Base-by-base conservation (phyloP, 1,140 invertebrate species). In the Bombus breviceps region DNA sequence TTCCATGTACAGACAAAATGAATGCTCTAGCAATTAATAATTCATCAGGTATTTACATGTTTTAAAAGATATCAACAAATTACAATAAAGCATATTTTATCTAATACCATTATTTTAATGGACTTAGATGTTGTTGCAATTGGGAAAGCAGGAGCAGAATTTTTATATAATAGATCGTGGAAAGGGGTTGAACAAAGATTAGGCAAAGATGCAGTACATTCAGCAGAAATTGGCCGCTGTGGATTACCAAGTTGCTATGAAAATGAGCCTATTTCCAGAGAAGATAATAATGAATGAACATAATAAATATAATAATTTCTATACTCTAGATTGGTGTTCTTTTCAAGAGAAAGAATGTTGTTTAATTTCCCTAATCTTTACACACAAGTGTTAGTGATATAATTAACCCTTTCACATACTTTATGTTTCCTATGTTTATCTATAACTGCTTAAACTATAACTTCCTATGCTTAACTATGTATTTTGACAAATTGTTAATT, bases 131-230 rank as follows among this genome's bases (percentile, higher is more conserved):
- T 95, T 34, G 80, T 96, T 71, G 94, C 94, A 6, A 95, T 95
- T 86, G 94, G 96, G 93, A 89, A 94, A 96, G 85, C 96, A 92
- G 95, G 96, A 88, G 92, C 95, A 93, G 93, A 96, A 94, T 96
- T 96, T 87, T 95, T 97, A 18, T 94, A 96, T 82, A 95, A 96
- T 68, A 96, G 97, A 92, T 96, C 96, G 9, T 98, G 97, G 97
- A 96, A 96, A 89, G 97, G 97, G 6, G 94, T 98, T 62, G 97
- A 98, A 91, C 97, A 97, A 90, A 96, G 96, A 86, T 92, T 98
- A 81, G 97, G 97, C 1, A 93, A 97, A 91, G 97, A 96, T 64
- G 95, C 96, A 86, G 96, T 97, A 13, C 96, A 96, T 88, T 92
- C 95, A 88, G 96, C 96, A 8, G 95, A 96, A 83, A 94, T 96